A percentile compares a stretch with the other conserved stretches of the same genome.
phyloP scores from a whole-genome alignment of 2,888 invertebrate species.

The Drosophila macrospina region DNA sequence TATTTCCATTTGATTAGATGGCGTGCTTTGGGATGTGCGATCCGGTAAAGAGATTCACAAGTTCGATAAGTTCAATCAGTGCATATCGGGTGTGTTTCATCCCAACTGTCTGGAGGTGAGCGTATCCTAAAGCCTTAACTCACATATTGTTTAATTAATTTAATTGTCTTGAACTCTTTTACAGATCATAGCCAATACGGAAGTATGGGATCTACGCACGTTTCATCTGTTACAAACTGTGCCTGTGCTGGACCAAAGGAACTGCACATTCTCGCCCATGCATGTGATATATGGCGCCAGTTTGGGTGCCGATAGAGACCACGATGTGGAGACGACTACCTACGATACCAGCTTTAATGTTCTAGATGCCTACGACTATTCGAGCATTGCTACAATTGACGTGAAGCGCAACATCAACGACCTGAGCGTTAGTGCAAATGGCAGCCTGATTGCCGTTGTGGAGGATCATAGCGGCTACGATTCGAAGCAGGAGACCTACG shows the following conservation, averaged over 20 bases:
- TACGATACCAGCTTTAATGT: conserved; percentile 98
- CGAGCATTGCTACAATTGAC: conserved; percentile 97
- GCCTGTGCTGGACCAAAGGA: conserved; percentile 95
- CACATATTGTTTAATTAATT: neutral
- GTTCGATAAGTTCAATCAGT: conserved; percentile 98
- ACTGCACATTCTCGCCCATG: conserved; percentile 93
- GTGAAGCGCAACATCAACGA: conserved; percentile 96
- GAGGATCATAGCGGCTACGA: conserved; percentile 95
- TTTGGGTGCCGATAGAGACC: conserved; percentile 90
- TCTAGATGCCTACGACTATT: conserved; percentile 96
- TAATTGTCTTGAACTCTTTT: neutral
- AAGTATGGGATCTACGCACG: conserved; percentile 99
- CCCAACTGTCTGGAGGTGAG: conserved; percentile 96
- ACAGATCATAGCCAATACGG: conserved; percentile 97
- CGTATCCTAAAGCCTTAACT: neutral
- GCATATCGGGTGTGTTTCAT: conserved; percentile 97
- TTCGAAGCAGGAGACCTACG: conserved; percentile 94
- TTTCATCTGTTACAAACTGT: conserved; percentile 97
- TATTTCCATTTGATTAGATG: conserved; percentile 87
- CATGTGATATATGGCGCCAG: conserved; percentile 95
- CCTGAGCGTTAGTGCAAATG: conserved; percentile 92
- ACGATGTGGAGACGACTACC: conserved; percentile 89
- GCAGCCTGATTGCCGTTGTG: conserved; percentile 95
- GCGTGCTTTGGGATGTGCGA: conserved; percentile 97
- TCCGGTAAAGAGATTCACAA: conserved; percentile 96